Base-by-base conservation (phyloP, 2,113 vertebrate species). In the Cervus canadensis region DNA sequence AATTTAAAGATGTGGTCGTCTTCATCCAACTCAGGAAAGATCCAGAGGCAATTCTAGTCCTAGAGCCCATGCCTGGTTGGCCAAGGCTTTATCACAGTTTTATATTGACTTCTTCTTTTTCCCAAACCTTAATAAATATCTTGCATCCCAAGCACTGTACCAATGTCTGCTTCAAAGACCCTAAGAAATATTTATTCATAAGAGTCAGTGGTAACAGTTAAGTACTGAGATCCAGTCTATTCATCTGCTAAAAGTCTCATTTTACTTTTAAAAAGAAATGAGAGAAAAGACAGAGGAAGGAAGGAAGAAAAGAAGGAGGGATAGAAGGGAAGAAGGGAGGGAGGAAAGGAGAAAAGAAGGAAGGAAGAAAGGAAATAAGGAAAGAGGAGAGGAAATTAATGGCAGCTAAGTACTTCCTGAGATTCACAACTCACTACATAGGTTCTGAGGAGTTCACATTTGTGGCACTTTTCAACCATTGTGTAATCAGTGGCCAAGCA, bases 191-290 rank as follows among this genome's bases (percentile, higher is more conserved):
- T 81, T 94, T 52, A 97, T 7, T 96, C 79, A 10, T 81, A 60
- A 91, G 26, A 89, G 28, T 83, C 33, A 19, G 43, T 87, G 33
- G 52, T 86, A 59, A 86, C 59, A 62, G 17, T 92, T 92, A 94
- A 87, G 19, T 48, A 78, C 13, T 89, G 57, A 94, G 13, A 96
- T 57, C 23, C 23, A 86, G 64, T 59, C 11, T 19, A 60, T 74
- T 90, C 14, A 79, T 15, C 64, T 82, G 74, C 62, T 48, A 19
- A 78, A 96, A 84, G 40, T 81, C 11, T 26, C 12, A 23, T 78
- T 94, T 94, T 91, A 52, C 45, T 95, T 85, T 82, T 91, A 25
- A 81, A 87, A 96, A 50, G 7, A 93, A 96, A 91, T 52, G 3
- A 96, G 52, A 67, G 16, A 87, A 64, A 85, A 84, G 8, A 25